Evolutionary conservation across 2,797 vertebrate genomes (phyloP).

Genomic region (Chrosomus eos): DNA sequence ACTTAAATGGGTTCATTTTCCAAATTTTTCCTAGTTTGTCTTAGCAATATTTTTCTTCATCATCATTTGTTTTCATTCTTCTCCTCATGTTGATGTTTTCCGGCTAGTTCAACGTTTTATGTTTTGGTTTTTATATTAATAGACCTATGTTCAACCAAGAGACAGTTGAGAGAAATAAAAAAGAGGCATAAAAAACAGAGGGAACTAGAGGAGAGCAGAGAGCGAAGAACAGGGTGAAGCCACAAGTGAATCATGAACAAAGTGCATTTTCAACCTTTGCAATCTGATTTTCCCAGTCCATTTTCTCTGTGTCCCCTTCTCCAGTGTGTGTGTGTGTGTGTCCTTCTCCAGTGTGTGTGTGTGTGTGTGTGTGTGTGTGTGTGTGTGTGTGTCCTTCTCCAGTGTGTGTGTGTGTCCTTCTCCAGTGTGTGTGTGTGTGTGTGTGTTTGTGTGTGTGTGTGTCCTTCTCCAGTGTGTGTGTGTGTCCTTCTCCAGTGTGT

Average conservation of each 20-base stretch:
- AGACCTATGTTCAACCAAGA: constrained; percentile 61
- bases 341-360: too few species aligned
- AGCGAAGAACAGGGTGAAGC: constrained; percentile 39
- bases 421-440: too few species aligned
- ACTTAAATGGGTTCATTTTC: too few species aligned
- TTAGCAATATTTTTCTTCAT: constrained; percentile 13
- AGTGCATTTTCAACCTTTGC: constrained; percentile 80
- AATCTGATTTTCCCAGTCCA: constrained; percentile 59
- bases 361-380: too few species aligned
- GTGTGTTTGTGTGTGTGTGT: too few species aligned
- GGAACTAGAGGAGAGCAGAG: constrained; percentile 56
- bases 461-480: too few species aligned
- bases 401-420: too few species aligned
- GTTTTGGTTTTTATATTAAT: constrained; percentile 70
- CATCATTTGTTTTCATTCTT: constrained; percentile 17
- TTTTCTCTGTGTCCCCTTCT: constrained; percentile 12
- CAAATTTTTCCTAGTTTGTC: not conserved
- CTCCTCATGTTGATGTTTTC: constrained; percentile 53
- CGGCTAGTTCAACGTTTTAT: constrained; percentile 61
- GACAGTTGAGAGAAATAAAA: not conserved
- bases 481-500: too few species aligned
- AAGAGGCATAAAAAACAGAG: constrained; percentile 35
- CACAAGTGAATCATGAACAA: constrained; percentile 80
- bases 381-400: too few species aligned
- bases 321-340: constrained; percentile 31